Percentiles rank a stretch among this genome's conserved stretches.
Evolutionary conservation across 2,888 invertebrate genomes (phyloP).

Genomic region (Hartigia nigra): DNA sequence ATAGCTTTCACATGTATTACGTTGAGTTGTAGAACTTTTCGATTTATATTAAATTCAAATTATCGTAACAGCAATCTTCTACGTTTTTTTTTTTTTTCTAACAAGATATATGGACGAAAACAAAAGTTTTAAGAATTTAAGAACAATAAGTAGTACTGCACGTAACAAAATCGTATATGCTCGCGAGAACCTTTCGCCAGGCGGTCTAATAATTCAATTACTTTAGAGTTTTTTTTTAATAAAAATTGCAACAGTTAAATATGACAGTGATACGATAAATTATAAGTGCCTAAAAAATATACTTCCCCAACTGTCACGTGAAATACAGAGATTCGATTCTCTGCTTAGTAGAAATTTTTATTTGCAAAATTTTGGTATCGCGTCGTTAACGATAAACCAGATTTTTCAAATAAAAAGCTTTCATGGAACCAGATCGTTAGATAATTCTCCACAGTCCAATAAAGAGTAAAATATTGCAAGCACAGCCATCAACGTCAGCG

Average conservation of each 20-base stretch:
- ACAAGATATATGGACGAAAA: too few relatives aligned
- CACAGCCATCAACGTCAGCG: not conserved
- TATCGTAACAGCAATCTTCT: too few relatives aligned
- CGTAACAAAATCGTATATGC: not conserved
- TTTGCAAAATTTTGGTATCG: not conserved
- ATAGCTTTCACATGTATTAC: too few relatives aligned
- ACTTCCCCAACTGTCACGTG: not conserved
- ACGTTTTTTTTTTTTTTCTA: too few relatives aligned
- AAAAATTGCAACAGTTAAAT: not conserved
- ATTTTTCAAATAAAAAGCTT: not conserved
- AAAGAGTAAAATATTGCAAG: not conserved
- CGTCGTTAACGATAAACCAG: not conserved
- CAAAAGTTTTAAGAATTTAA: not conserved
- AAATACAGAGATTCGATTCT: not conserved
- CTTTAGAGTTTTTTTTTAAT: not conserved
- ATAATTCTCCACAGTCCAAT: not conserved
- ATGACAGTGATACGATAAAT: not conserved
- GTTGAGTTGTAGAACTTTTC: too few relatives aligned
- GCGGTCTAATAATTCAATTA: not conserved
- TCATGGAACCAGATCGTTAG: not conserved
- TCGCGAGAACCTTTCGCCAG: not conserved
- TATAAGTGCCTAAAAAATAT: not conserved
- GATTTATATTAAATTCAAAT: too few relatives aligned
- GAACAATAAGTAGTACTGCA: not conserved
- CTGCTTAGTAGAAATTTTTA: not conserved